Evolutionary conservation across 2,888 invertebrate species (phyloP), one percentile per base, ranked within the genome.

Genomic region (Cheilosia vulpina): DNA sequence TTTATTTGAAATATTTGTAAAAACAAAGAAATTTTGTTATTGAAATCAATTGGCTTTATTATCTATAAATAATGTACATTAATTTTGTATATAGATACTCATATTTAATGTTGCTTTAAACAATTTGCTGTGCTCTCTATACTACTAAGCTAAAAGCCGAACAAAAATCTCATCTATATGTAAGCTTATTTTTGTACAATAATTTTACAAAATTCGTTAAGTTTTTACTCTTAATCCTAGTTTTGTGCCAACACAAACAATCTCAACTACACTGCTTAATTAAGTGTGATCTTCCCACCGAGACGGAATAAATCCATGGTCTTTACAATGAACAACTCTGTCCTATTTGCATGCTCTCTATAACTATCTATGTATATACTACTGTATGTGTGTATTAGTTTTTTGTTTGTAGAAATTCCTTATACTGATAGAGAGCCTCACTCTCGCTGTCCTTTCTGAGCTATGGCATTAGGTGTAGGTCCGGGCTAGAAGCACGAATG

Each of bases 41-140:
- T 2, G 7, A 38, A 65, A 65, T 2, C 19, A 41, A 65, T 76
- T 76, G 58, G 43, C 52, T 41, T 34, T 24, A 2, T 38, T 47
- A 13, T 58, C 7, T 3, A 57, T 17, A 19, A 9, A 52, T 11
- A 24, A 24, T 41, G n/a, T 57, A 11, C 19, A 38, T 57, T 47
- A 31, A 19, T 41, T 52, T 57, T 66, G 41, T 66, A 50, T 41
- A 27, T 55, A 53, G 13, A 5, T 31, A 24, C 38, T 38, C 38
- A 13, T 47, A 65, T 57, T 65, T 5, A 75, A n/a, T 66, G 17
- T 57, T 66, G 65, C 57, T 66, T 63, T 55, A 11, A 53, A 62
- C 53, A 63, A 52, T 75, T 47, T 63, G 47, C 65, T 31, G 31
- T 31, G 31, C 31, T 31, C 31, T 31, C 31, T 9, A 31, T 31